These are phyloP conservation scores for Rhagoletis pomonella DNA, from an alignment of 1,140 invertebrate genomes.

Conservation along the genomic window DNA sequence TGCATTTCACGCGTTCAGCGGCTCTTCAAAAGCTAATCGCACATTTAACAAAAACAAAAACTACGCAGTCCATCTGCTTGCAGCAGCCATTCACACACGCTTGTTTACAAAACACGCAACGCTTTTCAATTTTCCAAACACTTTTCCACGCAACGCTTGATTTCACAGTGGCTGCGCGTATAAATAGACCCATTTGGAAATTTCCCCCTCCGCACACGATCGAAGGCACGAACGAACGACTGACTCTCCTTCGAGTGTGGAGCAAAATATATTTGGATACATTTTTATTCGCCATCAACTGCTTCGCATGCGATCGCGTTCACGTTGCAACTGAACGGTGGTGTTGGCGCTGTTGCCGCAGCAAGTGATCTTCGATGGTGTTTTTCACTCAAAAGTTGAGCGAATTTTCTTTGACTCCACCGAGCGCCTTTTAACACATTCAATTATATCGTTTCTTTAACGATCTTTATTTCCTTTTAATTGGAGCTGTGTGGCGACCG, in stretches of 20 bases:
- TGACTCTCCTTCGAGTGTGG: neutral
- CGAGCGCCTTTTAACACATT: conserved; percentile 14
- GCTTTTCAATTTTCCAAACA: conserved; percentile 39
- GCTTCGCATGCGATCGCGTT: conserved; percentile 17
- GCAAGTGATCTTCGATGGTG: neutral
- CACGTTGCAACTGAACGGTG: conserved; percentile 25
- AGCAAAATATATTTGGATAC: neutral
- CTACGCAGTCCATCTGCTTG: neutral
- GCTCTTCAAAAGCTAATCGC: conserved; percentile 5
- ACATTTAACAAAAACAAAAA: neutral
- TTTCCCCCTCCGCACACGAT: neutral
- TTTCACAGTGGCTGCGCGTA: neutral
- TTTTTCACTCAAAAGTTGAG: conserved; percentile 34
- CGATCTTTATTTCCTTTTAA: conserved; percentile 35
- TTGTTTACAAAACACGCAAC: conserved; percentile 43
- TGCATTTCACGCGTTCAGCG: conserved; percentile 31
- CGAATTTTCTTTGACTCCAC: neutral
- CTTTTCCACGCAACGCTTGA: neutral
- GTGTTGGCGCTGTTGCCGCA: neutral
- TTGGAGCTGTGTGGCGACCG: conserved; percentile 18
- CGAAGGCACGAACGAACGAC: neutral
- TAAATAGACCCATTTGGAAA: neutral
- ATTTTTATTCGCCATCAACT: neutral
- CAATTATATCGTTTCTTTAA: conserved; percentile 7
- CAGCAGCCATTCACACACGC: neutral